Conservation (phyloP, 2,797 vertebrate genomes). For the Oreortyx pictus region DNA sequence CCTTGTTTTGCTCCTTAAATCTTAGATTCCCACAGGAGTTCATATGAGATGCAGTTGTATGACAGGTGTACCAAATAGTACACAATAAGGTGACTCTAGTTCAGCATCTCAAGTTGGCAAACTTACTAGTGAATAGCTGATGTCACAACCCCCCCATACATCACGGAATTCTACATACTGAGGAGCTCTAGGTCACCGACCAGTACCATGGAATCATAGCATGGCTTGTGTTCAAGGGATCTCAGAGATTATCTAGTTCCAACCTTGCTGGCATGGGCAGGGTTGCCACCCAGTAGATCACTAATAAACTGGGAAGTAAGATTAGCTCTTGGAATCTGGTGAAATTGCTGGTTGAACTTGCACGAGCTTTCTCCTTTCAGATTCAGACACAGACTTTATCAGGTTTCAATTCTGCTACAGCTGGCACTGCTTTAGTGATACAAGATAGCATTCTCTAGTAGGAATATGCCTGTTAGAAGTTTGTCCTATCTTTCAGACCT, state of each 20-base stretch:
- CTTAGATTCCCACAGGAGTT: background rate
- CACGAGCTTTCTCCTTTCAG: too few relatives aligned
- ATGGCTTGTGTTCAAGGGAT: background rate
- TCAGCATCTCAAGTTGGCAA: background rate
- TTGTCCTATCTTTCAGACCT: too few relatives aligned
- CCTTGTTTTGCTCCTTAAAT: background rate
- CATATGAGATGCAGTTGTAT: background rate
- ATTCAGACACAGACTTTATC: too few relatives aligned
- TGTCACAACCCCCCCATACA: constrained; percentile 45
- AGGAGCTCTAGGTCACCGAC: background rate
- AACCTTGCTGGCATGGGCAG: background rate
- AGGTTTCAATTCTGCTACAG: too few relatives aligned
- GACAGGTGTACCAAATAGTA: background rate
- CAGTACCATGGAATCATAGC: background rate
- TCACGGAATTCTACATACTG: constrained; percentile 29
- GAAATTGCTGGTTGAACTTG: too few relatives aligned
- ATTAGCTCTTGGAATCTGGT: too few relatives aligned
- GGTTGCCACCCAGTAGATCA: background rate
- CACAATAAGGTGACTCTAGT: background rate
- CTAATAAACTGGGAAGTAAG: too few relatives aligned
- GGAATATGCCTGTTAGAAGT: too few relatives aligned
- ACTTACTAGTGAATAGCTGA: constrained; percentile 22
- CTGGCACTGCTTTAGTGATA: too few relatives aligned
- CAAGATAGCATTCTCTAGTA: too few relatives aligned
- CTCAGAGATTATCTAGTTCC: background rate